Percentiles rank a stretch among this genome's conserved stretches.
Evolutionary conservation across 1,140 invertebrate species (phyloP).

Genomic region (Chelonus insularis): DNA sequence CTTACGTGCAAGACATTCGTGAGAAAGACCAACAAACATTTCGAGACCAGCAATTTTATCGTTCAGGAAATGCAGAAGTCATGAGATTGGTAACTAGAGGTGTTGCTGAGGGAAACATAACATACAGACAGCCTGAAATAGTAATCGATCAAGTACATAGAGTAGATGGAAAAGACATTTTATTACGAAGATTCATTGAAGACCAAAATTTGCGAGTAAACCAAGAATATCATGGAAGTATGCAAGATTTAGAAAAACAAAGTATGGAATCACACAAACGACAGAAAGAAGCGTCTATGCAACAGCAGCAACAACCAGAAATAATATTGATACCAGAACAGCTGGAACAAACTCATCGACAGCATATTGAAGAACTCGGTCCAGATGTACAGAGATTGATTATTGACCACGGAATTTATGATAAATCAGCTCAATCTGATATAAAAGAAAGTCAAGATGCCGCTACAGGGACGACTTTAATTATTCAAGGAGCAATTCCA

Average conservation of each 20-base stretch:
- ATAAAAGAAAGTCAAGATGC: conserved; percentile 35
- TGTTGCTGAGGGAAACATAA: conserved; percentile 61
- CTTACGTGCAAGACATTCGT: conserved; percentile 52
- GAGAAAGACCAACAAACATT: conserved; percentile 39
- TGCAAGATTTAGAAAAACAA: conserved; percentile 47
- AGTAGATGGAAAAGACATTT: conserved; percentile 74
- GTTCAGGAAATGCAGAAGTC: conserved; percentile 82
- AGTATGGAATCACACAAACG: conserved; percentile 46
- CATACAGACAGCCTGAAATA: conserved; percentile 51
- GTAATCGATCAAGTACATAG: conserved; percentile 67
- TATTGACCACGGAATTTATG: conserved; percentile 47
- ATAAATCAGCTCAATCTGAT: conserved; percentile 29
- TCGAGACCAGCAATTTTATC: conserved; percentile 74
- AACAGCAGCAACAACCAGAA: conserved; percentile 63
- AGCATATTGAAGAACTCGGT: conserved; percentile 44
- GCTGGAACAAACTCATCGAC: conserved; percentile 49
- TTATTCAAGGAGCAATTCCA: conserved; percentile 11
- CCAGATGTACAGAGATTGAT: conserved; percentile 45
- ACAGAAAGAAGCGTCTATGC: conserved; percentile 57
- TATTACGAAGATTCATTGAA: conserved; percentile 79
- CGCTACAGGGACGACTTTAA: not conserved
- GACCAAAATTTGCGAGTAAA: conserved; percentile 65
- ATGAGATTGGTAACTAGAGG: conserved; percentile 76
- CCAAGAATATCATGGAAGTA: conserved; percentile 33
- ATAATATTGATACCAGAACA: conserved; percentile 55